Base-by-base conservation (phyloP, 1,140 invertebrate species). In the Solen grandis region DNA sequence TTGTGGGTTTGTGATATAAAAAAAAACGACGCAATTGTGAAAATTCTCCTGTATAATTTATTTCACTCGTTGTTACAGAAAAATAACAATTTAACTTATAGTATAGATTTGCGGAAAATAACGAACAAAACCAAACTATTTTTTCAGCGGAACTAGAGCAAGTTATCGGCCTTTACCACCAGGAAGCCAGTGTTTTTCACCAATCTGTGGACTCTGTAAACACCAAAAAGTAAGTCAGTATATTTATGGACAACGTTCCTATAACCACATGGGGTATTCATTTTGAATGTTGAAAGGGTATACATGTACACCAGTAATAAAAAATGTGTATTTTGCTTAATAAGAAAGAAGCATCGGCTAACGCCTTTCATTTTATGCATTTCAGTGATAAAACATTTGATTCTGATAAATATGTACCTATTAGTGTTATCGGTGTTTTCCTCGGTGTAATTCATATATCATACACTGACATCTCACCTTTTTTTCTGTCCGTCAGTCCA, bases 401-500 rank as follows among this genome's bases (percentile, higher is more conserved):
- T n/a, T n/a, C n/a, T n/a, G n/a, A n/a, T n/a, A n/a, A n/a, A n/a
- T n/a, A n/a, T n/a, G n/a, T n/a, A n/a, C n/a, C n/a, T n/a, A n/a
- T n/a, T n/a, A n/a, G n/a, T n/a, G n/a, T n/a, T n/a, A n/a, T n/a
- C n/a, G n/a, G n/a, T n/a, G n/a, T n/a, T n/a, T n/a, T n/a, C n/a
- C n/a, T n/a, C n/a, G n/a, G n/a, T n/a, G n/a, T n/a, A n/a, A n/a
- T n/a, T n/a, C n/a, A n/a, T n/a, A n/a, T n/a, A n/a, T n/a, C n/a
- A n/a, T n/a, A n/a, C n/a, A n/a, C n/a, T 50, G n/a, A n/a, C 46
- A 13, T 50, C 46, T 50, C 10, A n/a, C 8, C 25, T 13, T 14
- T 38, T 46, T 60, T 52, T 52, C 16, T 46, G 10, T 5, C 35
- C 41, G 73, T 31, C 46, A 83, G 81, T 57, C 85, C 83, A 5